Percentiles rank a stretch among this genome's conserved stretches.
Conservation (phyloP, 2,888 invertebrate genomes). For the Myopa tessellatipennis region DNA sequence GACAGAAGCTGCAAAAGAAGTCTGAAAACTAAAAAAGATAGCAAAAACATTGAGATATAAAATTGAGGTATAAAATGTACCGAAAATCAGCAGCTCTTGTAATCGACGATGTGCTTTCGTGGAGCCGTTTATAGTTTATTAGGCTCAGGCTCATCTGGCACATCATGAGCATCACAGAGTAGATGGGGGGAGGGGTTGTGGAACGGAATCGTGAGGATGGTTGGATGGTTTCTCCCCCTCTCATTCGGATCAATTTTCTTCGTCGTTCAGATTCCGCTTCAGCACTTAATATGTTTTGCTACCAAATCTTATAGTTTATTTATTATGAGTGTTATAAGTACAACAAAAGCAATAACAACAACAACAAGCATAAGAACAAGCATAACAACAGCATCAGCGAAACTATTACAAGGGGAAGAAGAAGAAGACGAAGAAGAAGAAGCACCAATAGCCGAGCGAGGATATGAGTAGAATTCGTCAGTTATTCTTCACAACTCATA, state of each 20-base stretch:
- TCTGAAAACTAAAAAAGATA: background rate
- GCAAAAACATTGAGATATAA: background rate
- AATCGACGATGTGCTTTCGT: no score
- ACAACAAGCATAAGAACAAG: no score
- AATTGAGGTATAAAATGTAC: background rate
- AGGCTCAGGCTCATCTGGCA: background rate
- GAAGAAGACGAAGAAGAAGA: constrained; percentile 11
- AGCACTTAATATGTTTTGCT: background rate
- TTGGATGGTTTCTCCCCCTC: background rate
- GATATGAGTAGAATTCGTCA: constrained; percentile 41
- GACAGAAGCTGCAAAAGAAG: background rate
- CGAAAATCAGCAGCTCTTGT: no score
- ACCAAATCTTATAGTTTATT: constrained; percentile 5
- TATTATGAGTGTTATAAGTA: constrained; percentile 24
- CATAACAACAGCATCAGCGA: background rate
- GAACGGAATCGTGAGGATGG: no score
- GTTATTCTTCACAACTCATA: constrained; percentile 69
- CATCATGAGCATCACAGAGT: no score
- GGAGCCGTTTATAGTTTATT: background rate
- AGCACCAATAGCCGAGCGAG: background rate
- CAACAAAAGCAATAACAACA: background rate
- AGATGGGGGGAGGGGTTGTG: no score
- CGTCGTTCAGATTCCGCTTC: background rate
- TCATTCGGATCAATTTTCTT: background rate
- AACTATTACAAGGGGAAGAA: constrained; percentile 15